Evolutionary conservation across 2,797 vertebrate species (phyloP).

Genomic region (Anas capensis): DNA sequence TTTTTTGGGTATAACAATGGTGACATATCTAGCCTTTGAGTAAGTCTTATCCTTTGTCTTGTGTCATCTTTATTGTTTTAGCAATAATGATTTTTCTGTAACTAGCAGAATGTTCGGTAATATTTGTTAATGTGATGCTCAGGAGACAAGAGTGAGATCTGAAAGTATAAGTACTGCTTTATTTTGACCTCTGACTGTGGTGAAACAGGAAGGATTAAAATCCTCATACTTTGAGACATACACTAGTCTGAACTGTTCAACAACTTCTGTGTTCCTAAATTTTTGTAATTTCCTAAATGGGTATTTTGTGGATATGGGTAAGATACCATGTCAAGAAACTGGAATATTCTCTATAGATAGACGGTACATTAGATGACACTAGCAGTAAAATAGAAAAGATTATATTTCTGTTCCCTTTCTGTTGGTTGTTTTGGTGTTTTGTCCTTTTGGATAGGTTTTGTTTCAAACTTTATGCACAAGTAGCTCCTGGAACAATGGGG

Average conservation of each 20-base stretch:
- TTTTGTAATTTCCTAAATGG: background rate
- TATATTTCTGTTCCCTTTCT: background rate
- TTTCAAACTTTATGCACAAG: background rate
- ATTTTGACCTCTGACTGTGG: background rate
- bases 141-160: background rate
- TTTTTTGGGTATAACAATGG: constrained; percentile 88
- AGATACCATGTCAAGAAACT: background rate
- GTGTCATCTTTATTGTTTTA: background rate
- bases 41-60: constrained; percentile 77
- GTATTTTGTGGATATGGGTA: background rate
- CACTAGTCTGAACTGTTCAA: background rate
- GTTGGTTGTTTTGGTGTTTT: background rate
- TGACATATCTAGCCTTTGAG: constrained; percentile 88
- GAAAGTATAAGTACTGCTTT: background rate
- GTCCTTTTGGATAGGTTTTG: background rate
- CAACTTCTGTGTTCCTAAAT: background rate
- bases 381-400: background rate
- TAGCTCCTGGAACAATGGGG: background rate
- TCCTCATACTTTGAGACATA: background rate
- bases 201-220: background rate
- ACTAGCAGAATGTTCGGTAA: background rate
- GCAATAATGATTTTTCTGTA: background rate
- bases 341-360: background rate
- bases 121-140: background rate
- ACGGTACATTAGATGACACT: background rate